These are phyloP conservation scores for Diarsia rubi DNA, from an alignment of 2,888 invertebrate genomes.

Conservation along the genomic window DNA sequence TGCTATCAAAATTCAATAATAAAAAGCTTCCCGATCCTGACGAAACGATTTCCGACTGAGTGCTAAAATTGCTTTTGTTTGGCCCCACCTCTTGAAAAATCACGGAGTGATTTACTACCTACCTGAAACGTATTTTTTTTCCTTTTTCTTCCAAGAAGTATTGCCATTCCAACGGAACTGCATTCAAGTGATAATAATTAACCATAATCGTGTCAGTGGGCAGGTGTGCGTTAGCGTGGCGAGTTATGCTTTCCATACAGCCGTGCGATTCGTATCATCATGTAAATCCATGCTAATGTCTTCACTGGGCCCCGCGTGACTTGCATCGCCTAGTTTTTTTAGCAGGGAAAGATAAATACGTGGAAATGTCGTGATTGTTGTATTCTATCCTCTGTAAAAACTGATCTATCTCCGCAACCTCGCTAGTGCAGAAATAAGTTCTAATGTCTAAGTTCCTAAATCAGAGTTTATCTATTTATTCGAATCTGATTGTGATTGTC, in stretches of 20 bases:
- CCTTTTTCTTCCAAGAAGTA: slow-evolving; percentile 4
- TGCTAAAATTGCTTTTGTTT: background rate
- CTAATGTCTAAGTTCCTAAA: background rate
- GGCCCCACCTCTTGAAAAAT: background rate
- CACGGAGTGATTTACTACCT: background rate
- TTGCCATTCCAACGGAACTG: slow-evolving; percentile 59
- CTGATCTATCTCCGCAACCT: background rate
- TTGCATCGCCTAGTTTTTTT: slow-evolving; percentile 38
- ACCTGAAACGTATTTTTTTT: background rate
- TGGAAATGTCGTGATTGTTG: slow-evolving; percentile 46
- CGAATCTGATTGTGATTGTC: background rate
- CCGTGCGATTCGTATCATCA: slow-evolving; percentile 49
- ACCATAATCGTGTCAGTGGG: slow-evolving; percentile 66
- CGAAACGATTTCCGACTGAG: slow-evolving; percentile 14
- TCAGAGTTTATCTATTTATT: background rate
- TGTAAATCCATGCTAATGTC: slow-evolving; percentile 65
- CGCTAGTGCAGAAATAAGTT: slow-evolving; percentile 12
- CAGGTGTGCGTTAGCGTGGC: slow-evolving; percentile 37
- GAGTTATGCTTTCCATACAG: slow-evolving; percentile 59
- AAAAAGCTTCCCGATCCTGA: background rate
- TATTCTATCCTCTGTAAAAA: background rate
- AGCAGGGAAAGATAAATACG: slow-evolving; percentile 41
- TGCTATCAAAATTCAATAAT: background rate
- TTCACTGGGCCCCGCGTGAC: slow-evolving; percentile 50
- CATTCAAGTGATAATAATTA: slow-evolving; percentile 60